Evolutionary conservation across 1,140 invertebrate genomes (phyloP), one percentile per base, ranked within the genome.

Genomic region (Drosophila neocordata): DNA sequence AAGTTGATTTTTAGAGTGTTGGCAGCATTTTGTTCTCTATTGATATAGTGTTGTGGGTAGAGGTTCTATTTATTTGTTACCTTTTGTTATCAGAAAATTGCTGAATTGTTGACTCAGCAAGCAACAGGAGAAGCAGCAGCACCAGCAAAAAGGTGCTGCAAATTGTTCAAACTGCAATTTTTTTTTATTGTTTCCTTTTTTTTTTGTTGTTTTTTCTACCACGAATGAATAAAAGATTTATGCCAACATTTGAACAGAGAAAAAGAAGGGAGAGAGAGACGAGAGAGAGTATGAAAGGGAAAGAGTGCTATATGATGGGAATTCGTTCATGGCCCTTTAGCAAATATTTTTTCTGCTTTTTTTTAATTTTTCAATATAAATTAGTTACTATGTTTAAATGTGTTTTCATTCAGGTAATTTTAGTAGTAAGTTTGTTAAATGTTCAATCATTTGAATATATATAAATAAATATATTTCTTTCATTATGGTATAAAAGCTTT

Each of bases 71-170:
- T 73, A 73, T 74, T 74, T 74, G 57, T 64, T 67, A 57, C 38
- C 63, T 74, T 74, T 74, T 74, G 70, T 74, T 74, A 67, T 74
- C 71, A 35, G 41, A 61, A 85, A 85, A 87, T 82, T 87, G 82
- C 82, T 82, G 82, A 87, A 82, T 73, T 73, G 74, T 82, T 88
- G 83, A 85, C 82, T 87, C 82, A 85, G 78, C 78, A 51, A 56
- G 15, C 15, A 44, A 9, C 15, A 18, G 5, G n/a, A 41, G 38
- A 2, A 37, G 35, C 35, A 37, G 11, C 13, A 41, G 13, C 35
- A 37, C 4, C 13, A 41, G 13, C 41, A 37, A 37, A 44, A 48
- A 48, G 41, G 15, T 48, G 63, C 34, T 62, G 70, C 67, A 69
- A 77, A 85, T 77, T 77, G 69, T 77, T 68, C 56, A 67, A 68